Evolutionary conservation across 2,113 vertebrate species (phyloP).

Genomic region (Phaethon lepturus): DNA sequence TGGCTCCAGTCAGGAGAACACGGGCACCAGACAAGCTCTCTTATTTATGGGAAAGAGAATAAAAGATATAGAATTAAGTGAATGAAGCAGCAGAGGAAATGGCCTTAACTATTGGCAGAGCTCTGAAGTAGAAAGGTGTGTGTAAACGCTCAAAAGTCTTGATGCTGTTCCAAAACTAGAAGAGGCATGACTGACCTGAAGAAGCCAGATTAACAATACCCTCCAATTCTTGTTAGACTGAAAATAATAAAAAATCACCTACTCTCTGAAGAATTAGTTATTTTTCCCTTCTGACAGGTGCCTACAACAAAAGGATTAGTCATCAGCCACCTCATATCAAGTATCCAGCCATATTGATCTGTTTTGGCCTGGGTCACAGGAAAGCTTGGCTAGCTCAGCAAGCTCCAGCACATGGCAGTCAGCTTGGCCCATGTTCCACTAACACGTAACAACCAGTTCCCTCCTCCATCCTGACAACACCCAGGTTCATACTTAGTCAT

Average conservation of each 20-base stretch:
- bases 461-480: background rate
- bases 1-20: slow-evolving; percentile 86
- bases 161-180: background rate
- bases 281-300: background rate
- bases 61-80: background rate
- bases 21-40: slow-evolving; percentile 80
- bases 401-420: background rate
- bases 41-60: background rate
- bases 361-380: background rate
- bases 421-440: background rate
- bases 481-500: background rate
- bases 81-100: background rate
- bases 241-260: background rate
- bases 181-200: background rate
- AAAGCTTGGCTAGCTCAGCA: background rate
- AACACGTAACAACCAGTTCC: background rate
- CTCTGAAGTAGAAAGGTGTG: background rate
- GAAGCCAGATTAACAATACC: background rate
- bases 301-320: background rate
- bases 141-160: background rate
- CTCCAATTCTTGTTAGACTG: background rate
- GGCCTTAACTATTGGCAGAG: background rate
- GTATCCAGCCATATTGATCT: background rate
- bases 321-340: background rate
- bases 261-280: background rate